phyloP scores from a whole-genome alignment of 1,140 invertebrate genomes.

The fruit fly (Drosophila melanogaster) region DNA sequence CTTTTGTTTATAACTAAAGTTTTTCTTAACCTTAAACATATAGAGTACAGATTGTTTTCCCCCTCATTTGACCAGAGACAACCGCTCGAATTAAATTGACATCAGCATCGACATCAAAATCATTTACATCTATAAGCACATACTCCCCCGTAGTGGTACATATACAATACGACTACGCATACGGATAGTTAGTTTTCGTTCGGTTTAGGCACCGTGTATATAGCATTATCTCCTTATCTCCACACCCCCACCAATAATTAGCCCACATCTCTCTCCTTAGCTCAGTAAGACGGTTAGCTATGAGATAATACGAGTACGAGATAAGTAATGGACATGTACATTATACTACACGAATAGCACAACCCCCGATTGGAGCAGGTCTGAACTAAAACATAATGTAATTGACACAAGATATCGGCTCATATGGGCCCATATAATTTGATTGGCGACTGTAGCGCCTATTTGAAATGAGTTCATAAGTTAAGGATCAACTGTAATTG shows the following conservation, averaged over 20 bases:
- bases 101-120: slow-evolving; percentile 8
- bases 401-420: slow-evolving; percentile 20
- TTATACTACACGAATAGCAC: slow-evolving; percentile 34
- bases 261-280: slow-evolving; percentile 25
- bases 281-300: slow-evolving; percentile 20
- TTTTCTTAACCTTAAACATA: slow-evolving; percentile 45
- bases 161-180: not conserved
- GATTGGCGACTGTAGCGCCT: not conserved
- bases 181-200: slow-evolving; percentile 36
- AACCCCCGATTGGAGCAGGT: slow-evolving; percentile 27
- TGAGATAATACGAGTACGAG: slow-evolving; percentile 22
- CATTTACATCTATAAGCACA: slow-evolving; percentile 34
- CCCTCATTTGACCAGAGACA: slow-evolving; percentile 33
- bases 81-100: slow-evolving; percentile 32
- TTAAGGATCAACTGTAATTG: slow-evolving; percentile 40
- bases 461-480: slow-evolving; percentile 49
- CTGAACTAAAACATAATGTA: slow-evolving; percentile 16
- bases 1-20: slow-evolving; percentile 71
- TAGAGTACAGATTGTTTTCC: slow-evolving; percentile 11
- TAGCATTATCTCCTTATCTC: slow-evolving; percentile 46
- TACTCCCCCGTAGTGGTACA: slow-evolving; percentile 15
- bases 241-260: slow-evolving; percentile 40
- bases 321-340: slow-evolving; percentile 48
- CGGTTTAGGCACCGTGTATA: slow-evolving; percentile 34
- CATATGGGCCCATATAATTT: slow-evolving; percentile 28